Evolutionary conservation across 2,888 invertebrate genomes (phyloP).

Genomic region (Agrochola macilenta): DNA sequence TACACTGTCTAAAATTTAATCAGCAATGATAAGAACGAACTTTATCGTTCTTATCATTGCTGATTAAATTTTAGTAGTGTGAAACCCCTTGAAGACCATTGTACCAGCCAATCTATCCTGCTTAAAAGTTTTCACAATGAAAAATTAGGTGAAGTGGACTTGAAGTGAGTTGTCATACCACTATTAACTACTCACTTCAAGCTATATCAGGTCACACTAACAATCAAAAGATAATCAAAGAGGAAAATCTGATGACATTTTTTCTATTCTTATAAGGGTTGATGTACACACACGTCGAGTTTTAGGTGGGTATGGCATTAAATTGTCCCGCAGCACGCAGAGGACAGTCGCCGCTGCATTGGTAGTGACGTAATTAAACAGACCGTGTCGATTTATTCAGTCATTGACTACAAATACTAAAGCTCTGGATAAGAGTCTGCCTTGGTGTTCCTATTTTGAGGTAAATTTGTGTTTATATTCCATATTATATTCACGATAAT

Average conservation of each 20-base stretch:
- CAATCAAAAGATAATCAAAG: neutral
- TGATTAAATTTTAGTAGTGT: neutral
- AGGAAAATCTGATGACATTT: too few species aligned
- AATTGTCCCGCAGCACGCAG: conserved; percentile 91
- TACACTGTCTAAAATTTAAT: too few species aligned
- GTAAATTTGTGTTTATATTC: conserved; percentile 61
- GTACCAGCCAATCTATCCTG: neutral
- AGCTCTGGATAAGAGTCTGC: conserved; percentile 89
- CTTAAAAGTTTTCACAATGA: neutral
- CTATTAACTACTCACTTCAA: neutral
- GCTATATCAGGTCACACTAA: neutral
- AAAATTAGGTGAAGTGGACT: neutral
- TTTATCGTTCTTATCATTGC: neutral
- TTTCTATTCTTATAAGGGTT: neutral
- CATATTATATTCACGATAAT: neutral
- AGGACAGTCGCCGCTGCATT: conserved; percentile 91
- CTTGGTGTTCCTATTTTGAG: conserved; percentile 86
- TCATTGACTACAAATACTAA: conserved; percentile 92
- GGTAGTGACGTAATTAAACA: conserved; percentile 90
- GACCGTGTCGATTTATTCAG: conserved; percentile 92
- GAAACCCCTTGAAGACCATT: neutral
- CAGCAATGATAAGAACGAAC: too few species aligned
- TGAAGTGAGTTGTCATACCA: neutral
- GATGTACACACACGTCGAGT: conserved; percentile 87
- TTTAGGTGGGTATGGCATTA: conserved; percentile 92